These are phyloP conservation scores for Odocoileus hemionus DNA, from an alignment of 2,113 vertebrate genomes.

Conservation along the genomic window DNA sequence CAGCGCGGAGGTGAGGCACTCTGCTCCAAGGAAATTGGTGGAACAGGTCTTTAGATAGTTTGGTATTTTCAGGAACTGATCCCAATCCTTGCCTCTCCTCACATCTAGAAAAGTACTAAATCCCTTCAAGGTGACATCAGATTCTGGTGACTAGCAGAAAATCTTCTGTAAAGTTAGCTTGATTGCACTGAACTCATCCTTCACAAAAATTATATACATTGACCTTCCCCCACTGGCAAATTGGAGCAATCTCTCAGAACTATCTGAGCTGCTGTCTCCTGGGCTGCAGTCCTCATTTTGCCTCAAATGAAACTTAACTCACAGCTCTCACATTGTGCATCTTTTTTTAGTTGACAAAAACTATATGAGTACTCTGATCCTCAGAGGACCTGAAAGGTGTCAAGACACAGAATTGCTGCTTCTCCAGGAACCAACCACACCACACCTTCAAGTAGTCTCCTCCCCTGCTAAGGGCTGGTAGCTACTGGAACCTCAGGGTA, in stretches of 20 bases:
- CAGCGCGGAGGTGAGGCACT: neutral
- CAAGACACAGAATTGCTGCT: neutral
- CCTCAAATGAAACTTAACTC: neutral
- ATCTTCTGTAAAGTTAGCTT: neutral
- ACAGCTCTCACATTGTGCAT: neutral
- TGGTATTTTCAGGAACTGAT: neutral
- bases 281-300: neutral
- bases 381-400: neutral
- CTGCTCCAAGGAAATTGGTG: neutral
- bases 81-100: neutral
- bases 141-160: neutral
- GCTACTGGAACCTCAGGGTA: neutral
- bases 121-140: neutral
- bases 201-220: neutral
- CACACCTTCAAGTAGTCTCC: neutral
- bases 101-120: neutral
- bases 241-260: neutral
- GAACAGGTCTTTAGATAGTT: neutral
- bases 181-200: neutral
- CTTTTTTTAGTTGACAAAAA: neutral
- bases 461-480: neutral
- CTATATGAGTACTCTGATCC: neutral
- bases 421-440: neutral
- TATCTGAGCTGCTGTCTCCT: neutral
- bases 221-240: neutral